These are phyloP conservation scores for Anoura caudifer DNA, from an alignment of 2,113 vertebrate species.

Conservation along the genomic window DNA sequence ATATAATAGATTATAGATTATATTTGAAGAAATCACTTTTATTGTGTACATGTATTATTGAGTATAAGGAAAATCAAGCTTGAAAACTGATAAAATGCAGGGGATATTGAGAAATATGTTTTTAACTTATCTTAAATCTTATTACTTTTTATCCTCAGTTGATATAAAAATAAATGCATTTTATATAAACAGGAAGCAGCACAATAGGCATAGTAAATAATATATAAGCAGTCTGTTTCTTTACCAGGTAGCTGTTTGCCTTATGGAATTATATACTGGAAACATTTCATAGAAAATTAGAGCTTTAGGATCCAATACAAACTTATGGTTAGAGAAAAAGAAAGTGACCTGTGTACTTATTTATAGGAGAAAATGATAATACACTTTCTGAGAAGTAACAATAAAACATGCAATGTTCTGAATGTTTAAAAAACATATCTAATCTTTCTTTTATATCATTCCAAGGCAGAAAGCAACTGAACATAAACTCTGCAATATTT, in stretches of 20 bases:
- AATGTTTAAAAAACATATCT: not conserved
- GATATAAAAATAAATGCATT: slow-evolving; percentile 72
- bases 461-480: not conserved
- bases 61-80: not conserved
- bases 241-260: slow-evolving; percentile 69
- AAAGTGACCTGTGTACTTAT: not conserved
- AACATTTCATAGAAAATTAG: slow-evolving; percentile 68
- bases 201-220: slow-evolving; percentile 68
- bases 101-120: not conserved
- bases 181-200: slow-evolving; percentile 55
- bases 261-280: slow-evolving; percentile 67
- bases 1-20: not conserved
- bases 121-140: slow-evolving; percentile 35
- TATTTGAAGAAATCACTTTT: not conserved
- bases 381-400: not conserved
- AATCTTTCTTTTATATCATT: not conserved
- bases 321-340: slow-evolving; percentile 29
- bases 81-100: not conserved
- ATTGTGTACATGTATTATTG: not conserved
- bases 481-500: not conserved
- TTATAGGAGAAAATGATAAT: not conserved
- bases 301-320: slow-evolving; percentile 51
- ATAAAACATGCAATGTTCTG: not conserved
- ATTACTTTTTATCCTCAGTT: slow-evolving; percentile 68
- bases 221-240: slow-evolving; percentile 69